phyloP scores from a whole-genome alignment of 1,140 invertebrate species.

The Meloidogyne hapla region DNA sequence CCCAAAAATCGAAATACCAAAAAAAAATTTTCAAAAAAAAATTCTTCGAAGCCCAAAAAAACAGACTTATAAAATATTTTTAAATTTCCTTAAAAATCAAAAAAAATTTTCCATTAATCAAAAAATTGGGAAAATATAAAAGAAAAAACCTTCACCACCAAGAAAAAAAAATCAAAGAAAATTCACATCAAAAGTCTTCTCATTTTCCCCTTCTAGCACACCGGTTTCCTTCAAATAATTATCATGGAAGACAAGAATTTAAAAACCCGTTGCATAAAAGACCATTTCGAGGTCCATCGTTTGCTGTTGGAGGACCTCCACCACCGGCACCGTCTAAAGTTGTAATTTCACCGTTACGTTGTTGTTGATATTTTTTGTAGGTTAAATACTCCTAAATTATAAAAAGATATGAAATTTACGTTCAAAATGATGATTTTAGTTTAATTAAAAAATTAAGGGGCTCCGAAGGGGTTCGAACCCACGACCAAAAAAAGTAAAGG shows the following conservation, averaged over 20 bases:
- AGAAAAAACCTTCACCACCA: not conserved
- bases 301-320: not conserved
- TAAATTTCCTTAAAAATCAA: no score
- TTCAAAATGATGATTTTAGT: no score
- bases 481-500: no score
- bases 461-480: no score
- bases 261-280: constrained; percentile 5
- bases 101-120: not conserved
- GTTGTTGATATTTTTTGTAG: not conserved
- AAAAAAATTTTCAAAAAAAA: no score
- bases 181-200: not conserved
- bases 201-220: not conserved
- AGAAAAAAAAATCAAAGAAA: no score
- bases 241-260: not conserved
- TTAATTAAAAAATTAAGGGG: no score
- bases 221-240: not conserved
- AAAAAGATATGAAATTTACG: not conserved
- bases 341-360: not conserved
- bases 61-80: no score
- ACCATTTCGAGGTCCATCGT: not conserved
- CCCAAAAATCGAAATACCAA: no score
- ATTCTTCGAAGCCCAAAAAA: no score
- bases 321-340: not conserved
- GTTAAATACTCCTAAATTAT: not conserved
- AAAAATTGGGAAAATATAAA: not conserved